Base-by-base conservation (phyloP, 2,113 vertebrate genomes). In the Paramisgurnus dabryanus region DNA sequence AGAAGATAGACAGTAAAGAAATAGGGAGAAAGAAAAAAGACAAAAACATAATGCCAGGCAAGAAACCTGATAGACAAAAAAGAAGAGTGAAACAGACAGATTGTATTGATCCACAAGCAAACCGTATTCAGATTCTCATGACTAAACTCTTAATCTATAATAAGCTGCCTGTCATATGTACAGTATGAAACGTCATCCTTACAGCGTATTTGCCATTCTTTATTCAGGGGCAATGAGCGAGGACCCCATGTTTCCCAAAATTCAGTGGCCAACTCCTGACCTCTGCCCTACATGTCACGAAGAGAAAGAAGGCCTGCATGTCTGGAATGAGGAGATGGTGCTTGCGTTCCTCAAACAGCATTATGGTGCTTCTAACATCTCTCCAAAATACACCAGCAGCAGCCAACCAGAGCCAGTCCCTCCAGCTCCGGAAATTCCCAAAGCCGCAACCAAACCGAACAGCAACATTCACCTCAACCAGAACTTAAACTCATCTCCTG, bases 231-330 rank as follows among this genome's bases (percentile, higher is more conserved):
- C 96, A 4, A 89, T 92, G 55, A 96, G 95, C 0, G 97, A 98
- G 69, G 98, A 98, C 84, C 96, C 96, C 0, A 92, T 86, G 84
- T 96, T 95, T 76, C 97, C 96, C 0, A 99, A 99, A 87, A 92
- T 91, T 0, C 93, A 92, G 0, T 98, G 98, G 98, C 98, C 98
- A 0, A 92, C 94, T 60, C 94, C 95, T 2, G 91, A 95, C 47
- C 86, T 97, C 50, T 99, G 98, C 74, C 87, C 95, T 0, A 81
- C 91, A 0, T 99, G 98, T 78, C 97, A 98, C 0, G 95, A 96
- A 78, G 96, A 97, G 80, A 70, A 89, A 4, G 87, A 92, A 15
- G 96, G 96, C 0, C 82, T 96, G 40, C 95, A 95, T 77, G 87
- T 90, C 53, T 99, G 97, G 97, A 92, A 95, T 4, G 91, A 95